These are phyloP conservation scores for Trypoxylus dichotomus DNA, from an alignment of 1,140 invertebrate species.

Conservation along the genomic window DNA sequence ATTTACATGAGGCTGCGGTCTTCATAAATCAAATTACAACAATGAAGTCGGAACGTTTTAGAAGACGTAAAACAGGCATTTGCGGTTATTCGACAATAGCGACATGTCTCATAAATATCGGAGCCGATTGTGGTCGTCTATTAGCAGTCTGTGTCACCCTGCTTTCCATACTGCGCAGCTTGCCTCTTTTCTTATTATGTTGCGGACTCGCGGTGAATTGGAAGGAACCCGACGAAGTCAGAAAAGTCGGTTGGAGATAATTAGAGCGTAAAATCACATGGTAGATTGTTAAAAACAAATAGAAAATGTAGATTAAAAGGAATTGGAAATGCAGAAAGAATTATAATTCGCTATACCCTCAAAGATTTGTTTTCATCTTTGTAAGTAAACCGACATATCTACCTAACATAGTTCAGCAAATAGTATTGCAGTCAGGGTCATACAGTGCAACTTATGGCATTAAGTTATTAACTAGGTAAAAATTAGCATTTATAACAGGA, in stretches of 20 bases:
- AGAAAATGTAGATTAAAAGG: background rate
- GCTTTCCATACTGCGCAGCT: background rate
- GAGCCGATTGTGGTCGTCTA: background rate
- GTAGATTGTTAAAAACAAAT: background rate
- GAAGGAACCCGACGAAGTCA: background rate
- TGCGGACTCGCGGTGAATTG: background rate
- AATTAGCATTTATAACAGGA: no score
- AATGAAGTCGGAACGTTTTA: background rate
- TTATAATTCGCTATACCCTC: no score
- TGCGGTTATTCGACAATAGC: background rate
- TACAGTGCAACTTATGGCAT: no score
- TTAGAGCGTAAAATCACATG: background rate
- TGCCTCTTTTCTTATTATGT: background rate
- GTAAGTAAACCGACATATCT: no score
- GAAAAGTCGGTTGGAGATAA: background rate
- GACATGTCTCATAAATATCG: slow-evolving; percentile 2
- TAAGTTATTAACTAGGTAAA: no score
- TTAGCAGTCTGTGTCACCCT: background rate
- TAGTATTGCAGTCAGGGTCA: no score
- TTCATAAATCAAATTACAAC: background rate
- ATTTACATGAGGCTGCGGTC: background rate
- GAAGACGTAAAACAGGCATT: slow-evolving; percentile 2
- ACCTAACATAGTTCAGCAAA: no score
- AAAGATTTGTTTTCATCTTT: no score
- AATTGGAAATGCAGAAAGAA: no score